Evolutionary conservation across 1,140 invertebrate species (phyloP).

Genomic region (Oedothorax gibbosus): DNA sequence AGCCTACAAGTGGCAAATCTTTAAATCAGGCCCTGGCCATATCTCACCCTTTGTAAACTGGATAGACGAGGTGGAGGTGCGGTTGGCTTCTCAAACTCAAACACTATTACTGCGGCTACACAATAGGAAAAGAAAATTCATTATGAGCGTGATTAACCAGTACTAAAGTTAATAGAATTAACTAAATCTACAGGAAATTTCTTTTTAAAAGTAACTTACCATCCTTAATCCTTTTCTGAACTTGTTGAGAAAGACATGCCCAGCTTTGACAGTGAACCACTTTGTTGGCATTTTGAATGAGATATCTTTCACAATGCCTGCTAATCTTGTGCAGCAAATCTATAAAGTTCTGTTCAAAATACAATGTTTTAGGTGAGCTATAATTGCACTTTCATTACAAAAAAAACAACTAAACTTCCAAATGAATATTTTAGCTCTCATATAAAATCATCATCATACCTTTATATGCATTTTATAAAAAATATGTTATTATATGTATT

Average conservation of each 20-base stretch:
- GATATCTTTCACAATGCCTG: conserved; percentile 65
- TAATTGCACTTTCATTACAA: too few relatives aligned
- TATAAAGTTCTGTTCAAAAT: conserved; percentile 63
- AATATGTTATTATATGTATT: too few relatives aligned
- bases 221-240: conserved; percentile 65
- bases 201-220: conserved; percentile 36
- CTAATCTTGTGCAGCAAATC: conserved; percentile 65
- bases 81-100: conserved; percentile 65
- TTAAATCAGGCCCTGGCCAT: too few relatives aligned
- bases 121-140: not conserved
- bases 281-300: conserved; percentile 65
- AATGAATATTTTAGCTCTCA: too few relatives aligned
- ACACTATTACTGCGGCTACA: conserved; percentile 64
- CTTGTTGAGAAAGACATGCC: conserved; percentile 61
- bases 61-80: conserved; percentile 71
- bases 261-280: conserved; percentile 65
- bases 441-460: too few relatives aligned
- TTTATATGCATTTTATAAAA: too few relatives aligned
- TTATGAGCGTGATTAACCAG: not conserved
- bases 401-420: too few relatives aligned
- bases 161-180: too few relatives aligned
- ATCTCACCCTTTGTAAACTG: conserved; percentile 58
- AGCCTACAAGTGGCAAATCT: too few relatives aligned
- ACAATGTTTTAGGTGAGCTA: too few relatives aligned
- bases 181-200: too few relatives aligned